Conservation (phyloP, 2,113 vertebrate genomes). For the Tragelaphus buxtoni region DNA sequence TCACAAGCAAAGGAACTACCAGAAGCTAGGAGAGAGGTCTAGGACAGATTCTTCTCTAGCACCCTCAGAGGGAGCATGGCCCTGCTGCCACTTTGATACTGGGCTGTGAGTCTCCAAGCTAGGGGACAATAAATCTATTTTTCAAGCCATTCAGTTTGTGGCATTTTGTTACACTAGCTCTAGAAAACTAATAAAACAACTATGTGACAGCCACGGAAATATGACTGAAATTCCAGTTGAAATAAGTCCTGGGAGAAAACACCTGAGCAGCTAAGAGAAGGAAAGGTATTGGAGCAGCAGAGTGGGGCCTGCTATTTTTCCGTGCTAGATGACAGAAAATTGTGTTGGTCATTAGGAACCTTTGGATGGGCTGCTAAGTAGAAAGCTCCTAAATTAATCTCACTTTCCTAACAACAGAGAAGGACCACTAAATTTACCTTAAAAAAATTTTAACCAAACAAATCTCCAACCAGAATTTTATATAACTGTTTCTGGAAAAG, state of each 20-base stretch:
- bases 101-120: not conserved
- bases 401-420: not conserved
- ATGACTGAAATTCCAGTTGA: not conserved
- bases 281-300: not conserved
- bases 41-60: not conserved
- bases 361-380: not conserved
- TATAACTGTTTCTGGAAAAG: not conserved
- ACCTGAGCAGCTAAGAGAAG: not conserved
- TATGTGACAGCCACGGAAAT: not conserved
- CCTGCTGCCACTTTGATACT: not conserved
- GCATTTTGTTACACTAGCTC: not conserved
- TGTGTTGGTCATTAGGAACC: not conserved
- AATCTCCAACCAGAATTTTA: not conserved
- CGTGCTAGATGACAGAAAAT: not conserved
- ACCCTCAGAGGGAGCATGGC: not conserved
- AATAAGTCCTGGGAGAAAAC: not conserved
- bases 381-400: not conserved
- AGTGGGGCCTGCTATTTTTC: not conserved
- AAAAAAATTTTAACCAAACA: constrained; percentile 4
- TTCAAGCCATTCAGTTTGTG: not conserved
- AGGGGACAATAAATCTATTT: not conserved
- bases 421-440: not conserved
- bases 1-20: not conserved
- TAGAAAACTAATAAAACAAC: not conserved
- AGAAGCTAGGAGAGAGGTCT: not conserved